Evolutionary conservation across 92 coral and sea anemone genomes (phyloP).

Genomic region (Heteractis magnifica): DNA sequence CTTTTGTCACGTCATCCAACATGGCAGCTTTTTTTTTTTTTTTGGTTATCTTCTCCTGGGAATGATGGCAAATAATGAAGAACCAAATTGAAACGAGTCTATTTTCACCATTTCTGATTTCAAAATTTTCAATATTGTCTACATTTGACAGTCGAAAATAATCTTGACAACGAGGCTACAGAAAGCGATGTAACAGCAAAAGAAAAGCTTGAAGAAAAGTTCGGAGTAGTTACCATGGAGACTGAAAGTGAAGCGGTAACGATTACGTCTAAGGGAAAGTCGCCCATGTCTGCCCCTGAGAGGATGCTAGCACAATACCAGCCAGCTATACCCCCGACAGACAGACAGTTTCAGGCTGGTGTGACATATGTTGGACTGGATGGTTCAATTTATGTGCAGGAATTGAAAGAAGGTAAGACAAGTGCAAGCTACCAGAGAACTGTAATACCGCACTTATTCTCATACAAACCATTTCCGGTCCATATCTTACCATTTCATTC

Average conservation of each 20-base stretch:
- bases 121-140: not conserved
- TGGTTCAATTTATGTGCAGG: constrained; percentile 89
- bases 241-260: not conserved
- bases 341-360: constrained; percentile 66
- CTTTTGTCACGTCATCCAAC: too few species aligned
- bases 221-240: not conserved
- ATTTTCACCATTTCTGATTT: too few species aligned
- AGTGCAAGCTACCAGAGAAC: not conserved
- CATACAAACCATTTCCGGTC: too few species aligned
- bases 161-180: not conserved
- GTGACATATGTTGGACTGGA: constrained; percentile 86
- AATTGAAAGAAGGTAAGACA: constrained; percentile 69
- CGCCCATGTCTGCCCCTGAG: not conserved
- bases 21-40: too few species aligned
- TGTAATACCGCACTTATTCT: too few species aligned
- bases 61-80: too few species aligned
- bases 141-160: not conserved
- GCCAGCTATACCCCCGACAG: constrained; percentile 63
- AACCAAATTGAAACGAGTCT: too few species aligned
- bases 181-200: not conserved
- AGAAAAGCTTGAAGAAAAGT: not conserved
- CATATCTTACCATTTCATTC: too few species aligned
- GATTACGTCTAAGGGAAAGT: not conserved
- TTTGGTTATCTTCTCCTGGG: too few species aligned
- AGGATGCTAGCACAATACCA: constrained; percentile 26